Base-by-base conservation (phyloP, 2,888 invertebrate genomes). In the Sarcophaga subvicina region DNA sequence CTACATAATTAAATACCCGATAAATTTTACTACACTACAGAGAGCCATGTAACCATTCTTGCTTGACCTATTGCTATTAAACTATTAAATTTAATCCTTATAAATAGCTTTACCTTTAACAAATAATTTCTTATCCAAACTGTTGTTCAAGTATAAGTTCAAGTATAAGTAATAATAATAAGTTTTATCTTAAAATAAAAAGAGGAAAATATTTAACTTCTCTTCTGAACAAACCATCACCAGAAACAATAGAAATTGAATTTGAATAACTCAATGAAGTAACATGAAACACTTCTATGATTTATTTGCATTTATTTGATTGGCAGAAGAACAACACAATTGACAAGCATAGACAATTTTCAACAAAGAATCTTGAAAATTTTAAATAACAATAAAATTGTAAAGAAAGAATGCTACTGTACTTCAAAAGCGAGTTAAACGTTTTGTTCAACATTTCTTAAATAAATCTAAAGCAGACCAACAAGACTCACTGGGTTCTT, bases 231-330 rank as follows among this genome's bases (percentile, higher is more conserved):
- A 63, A 80, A 80, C 4, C n/a, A 6, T 6, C 37, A 37, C 47
- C 47, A 73, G 66, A 80, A 60, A 63, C 3, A 2, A 54, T 17
- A 76, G 25, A 45, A 47, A 59, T 54, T 27, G 5, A 73, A 27
- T 67, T 62, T 37, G 6, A 37, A 10, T 37, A 37, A 37, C 8
- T 22, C 49, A 49, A 63, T 70, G 60, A 72, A 66, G 77, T 72
- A 62, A 78, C 62, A 62, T 54, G 73, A 73, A 76, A 84, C 84
- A 84, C 64, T 84, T 80, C 11, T 59, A 71, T 75, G 75, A 84
- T 84, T 84, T 84, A 84, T 84, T 80, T 80, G 66, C 70, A 80
- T 80, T 75, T 76, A 37, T 66, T 54, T 14, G n/a, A 83, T 49
- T 60, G 10, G 62, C 60, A 69, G 37, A 66, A 76, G 20, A 76